These are phyloP conservation scores for Andrena bicolor DNA, from an alignment of 2,888 invertebrate species.

Conservation along the genomic window DNA sequence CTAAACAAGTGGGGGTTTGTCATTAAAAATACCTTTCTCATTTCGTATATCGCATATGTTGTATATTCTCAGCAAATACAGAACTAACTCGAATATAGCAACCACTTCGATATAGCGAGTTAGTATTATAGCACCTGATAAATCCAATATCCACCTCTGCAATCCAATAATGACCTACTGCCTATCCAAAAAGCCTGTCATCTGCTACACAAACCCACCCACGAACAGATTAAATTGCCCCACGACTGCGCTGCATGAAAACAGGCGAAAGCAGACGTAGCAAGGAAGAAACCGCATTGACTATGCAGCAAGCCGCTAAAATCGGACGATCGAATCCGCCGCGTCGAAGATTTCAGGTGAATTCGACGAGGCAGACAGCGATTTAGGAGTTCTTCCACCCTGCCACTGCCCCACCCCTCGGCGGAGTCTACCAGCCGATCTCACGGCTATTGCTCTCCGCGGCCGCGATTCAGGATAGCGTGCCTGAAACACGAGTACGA, in stretches of 20 bases:
- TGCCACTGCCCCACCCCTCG: not conserved
- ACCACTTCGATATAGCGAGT: too few species aligned
- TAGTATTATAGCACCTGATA: too few species aligned
- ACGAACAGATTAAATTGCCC: not conserved
- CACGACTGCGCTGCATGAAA: not conserved
- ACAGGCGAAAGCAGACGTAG: not conserved
- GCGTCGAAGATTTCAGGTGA: constrained; percentile 37
- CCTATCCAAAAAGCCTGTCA: too few species aligned
- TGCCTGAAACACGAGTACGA: constrained; percentile 76
- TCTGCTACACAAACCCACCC: too few species aligned
- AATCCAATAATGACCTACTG: too few species aligned
- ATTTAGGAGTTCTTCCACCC: not conserved
- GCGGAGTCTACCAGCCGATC: constrained; percentile 32
- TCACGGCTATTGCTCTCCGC: constrained; percentile 62
- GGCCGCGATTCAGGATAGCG: constrained; percentile 72
- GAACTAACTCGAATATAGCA: too few species aligned
- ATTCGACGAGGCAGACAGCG: constrained; percentile 24
- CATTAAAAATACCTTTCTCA: too few species aligned
- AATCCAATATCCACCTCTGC: too few species aligned
- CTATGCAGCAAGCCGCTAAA: constrained; percentile 23
- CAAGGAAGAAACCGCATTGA: not conserved
- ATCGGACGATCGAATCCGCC: constrained; percentile 46
- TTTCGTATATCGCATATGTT: too few species aligned
- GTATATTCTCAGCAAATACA: too few species aligned
- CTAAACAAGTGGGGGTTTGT: too few species aligned